Base-by-base conservation (phyloP, 2,113 vertebrate species). In the Oxyruncus cristatus region DNA sequence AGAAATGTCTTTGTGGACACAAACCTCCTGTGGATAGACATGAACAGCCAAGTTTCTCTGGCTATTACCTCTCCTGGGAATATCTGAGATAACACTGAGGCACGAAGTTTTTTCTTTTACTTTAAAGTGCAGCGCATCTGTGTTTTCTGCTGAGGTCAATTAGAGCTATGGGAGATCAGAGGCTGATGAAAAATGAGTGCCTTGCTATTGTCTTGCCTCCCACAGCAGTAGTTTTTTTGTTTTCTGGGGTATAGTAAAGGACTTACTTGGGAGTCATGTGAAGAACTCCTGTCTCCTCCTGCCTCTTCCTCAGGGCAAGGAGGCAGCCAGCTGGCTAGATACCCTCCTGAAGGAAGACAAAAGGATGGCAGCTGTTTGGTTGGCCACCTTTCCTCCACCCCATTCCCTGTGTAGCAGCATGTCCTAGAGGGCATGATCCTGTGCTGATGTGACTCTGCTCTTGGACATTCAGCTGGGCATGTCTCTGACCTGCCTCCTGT, bases 121-220 rank as follows among this genome's bases (percentile, higher is more conserved):
- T 73, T 85, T 23, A 80, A 95, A 86, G 49, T n/a, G 56, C 52
- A 73, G 47, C 1, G 1, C 39, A 68, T 85, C 82, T 27, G 4
- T 80, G 47, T 55, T 83, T 85, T 89, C 89, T 93, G 61, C 65
- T 67, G 75, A 74, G 90, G 82, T 92, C 92, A 90, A 11, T 86
- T 92, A 90, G 90, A 78, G 52, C 65, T 37, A 39, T 62, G 59
- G 78, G 71, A 93, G 70, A 74, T 49, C 42, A 74, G 85, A 94
- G 56, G 20, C 63, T 88, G 78, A 58, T 71, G 78, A 73, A 90
- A 92, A 73, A 96, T n/a, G 22, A 85, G 78, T 76, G 59, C 52
- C 75, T 61, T 56, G 52, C 47, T 83, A 6, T 66, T 88, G 59
- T 20, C 68, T 89, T n/a, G 41, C 58, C 79, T 88, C 63, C 39